These are phyloP conservation scores for Wasmannia auropunctata DNA, from an alignment of 1,140 invertebrate genomes.

Conservation along the genomic window DNA sequence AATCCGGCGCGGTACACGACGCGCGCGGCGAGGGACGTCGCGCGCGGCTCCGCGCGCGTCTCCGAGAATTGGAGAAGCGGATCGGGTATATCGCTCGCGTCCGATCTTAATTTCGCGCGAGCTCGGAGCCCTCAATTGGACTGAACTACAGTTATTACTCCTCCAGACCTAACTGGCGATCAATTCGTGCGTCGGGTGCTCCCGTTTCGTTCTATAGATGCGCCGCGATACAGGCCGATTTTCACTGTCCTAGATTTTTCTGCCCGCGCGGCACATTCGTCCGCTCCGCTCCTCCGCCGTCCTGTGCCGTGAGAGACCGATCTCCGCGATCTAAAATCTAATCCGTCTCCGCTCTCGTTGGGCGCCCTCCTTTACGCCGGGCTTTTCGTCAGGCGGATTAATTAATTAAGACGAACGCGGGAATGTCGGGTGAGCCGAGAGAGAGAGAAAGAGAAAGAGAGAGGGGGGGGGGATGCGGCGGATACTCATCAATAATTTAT, in stretches of 20 bases:
- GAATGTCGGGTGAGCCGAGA: slow-evolving; percentile 7
- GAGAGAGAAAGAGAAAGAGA: too few relatives aligned
- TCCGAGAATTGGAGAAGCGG: background rate
- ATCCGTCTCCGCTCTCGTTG: background rate
- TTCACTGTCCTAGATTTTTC: slow-evolving; percentile 76
- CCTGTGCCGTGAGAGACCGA: slow-evolving; percentile 12
- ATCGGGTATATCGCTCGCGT: background rate
- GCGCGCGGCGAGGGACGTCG: background rate
- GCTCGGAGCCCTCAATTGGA: slow-evolving; percentile 5
- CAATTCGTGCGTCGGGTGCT: slow-evolving; percentile 54
- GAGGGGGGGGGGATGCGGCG: too few relatives aligned
- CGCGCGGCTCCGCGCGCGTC: too few relatives aligned
- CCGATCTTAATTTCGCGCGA: slow-evolving; percentile 30
- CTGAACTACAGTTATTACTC: slow-evolving; percentile 41
- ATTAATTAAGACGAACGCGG: slow-evolving; percentile 16
- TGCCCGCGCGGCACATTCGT: slow-evolving; percentile 40
- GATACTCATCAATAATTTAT: slow-evolving; percentile 47
- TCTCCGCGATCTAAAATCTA: slow-evolving; percentile 36
- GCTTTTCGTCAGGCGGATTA: slow-evolving; percentile 1
- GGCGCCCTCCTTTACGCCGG: background rate
- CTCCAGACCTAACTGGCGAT: slow-evolving; percentile 42
- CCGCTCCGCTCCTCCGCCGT: background rate
- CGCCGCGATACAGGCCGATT: slow-evolving; percentile 62
- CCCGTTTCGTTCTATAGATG: slow-evolving; percentile 67
- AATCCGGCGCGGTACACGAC: background rate